Evolutionary conservation across 2,888 invertebrate genomes (phyloP).

Genomic region (Rotaria magnacalcarata): DNA sequence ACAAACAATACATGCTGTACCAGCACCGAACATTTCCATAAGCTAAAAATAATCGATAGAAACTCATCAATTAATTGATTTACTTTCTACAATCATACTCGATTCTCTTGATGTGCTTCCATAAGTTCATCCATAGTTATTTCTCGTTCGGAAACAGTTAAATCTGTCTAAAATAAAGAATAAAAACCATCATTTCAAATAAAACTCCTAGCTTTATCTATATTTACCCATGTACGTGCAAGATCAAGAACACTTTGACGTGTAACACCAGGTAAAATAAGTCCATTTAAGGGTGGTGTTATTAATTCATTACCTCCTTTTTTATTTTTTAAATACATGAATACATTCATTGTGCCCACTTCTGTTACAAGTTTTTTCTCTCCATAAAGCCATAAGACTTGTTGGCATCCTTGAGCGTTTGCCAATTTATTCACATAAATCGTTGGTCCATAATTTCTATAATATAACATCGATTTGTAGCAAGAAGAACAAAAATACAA

Average conservation of each 20-base stretch:
- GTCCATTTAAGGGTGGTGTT: conserved; percentile 81
- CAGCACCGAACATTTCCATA: conserved; percentile 91
- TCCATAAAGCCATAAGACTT: conserved; percentile 92
- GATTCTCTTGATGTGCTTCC: conserved; percentile 71
- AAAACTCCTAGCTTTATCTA: conserved; percentile 45
- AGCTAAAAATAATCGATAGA: conserved; percentile 65
- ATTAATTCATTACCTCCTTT: conserved; percentile 86
- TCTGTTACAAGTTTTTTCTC: conserved; percentile 87
- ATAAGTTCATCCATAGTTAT: conserved; percentile 74
- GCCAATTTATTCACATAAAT: conserved; percentile 65
- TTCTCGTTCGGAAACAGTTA: conserved; percentile 73
- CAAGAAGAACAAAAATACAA: not conserved
- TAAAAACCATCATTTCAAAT: not conserved
- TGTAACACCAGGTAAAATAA: conserved; percentile 90
- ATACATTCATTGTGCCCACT: conserved; percentile 97
- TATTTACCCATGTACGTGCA: conserved; percentile 69
- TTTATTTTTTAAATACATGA: conserved; percentile 78
- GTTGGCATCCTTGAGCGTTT: conserved; percentile 78
- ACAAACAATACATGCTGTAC: conserved; percentile 89
- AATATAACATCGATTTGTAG: conserved; percentile 23
- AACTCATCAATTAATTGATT: not conserved
- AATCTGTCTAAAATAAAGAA: conserved; percentile 64
- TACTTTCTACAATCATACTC: conserved; percentile 66
- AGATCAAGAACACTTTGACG: conserved; percentile 79
- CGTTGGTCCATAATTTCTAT: conserved; percentile 64